Conservation (phyloP, 2,888 invertebrate genomes). For the Caenorhabditis wallacei region DNA sequence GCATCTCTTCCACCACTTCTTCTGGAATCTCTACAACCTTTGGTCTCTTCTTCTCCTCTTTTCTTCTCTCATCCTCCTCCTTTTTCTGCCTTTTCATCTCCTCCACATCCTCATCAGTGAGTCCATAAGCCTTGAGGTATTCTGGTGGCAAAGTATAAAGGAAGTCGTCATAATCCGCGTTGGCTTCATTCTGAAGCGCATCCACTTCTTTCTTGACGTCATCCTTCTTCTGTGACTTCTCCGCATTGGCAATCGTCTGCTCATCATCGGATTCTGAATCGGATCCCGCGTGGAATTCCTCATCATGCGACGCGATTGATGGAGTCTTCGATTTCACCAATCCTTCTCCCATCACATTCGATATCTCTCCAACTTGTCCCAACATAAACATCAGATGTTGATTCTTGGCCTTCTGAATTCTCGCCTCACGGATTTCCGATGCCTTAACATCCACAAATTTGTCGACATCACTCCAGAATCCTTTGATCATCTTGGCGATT, state of each 20-base stretch:
- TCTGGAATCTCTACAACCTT: constrained; percentile 84
- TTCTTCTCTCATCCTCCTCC: constrained; percentile 40
- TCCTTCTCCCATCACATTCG: constrained; percentile 77
- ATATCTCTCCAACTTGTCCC: constrained; percentile 96
- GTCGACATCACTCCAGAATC: constrained; percentile 97
- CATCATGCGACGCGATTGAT: constrained; percentile 60
- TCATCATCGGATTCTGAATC: constrained; percentile 75
- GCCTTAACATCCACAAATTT: constrained; percentile 87
- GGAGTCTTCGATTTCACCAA: constrained; percentile 71
- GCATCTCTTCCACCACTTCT: constrained; percentile 26
- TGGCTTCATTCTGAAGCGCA: constrained; percentile 92
- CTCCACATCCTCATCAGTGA: constrained; percentile 45
- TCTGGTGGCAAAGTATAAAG: constrained; percentile 73
- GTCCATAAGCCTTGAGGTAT: constrained; percentile 70
- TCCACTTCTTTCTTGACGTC: constrained; percentile 89
- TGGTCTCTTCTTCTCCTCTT: constrained; percentile 86
- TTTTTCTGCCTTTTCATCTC: constrained; percentile 55
- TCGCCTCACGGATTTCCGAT: constrained; percentile 91
- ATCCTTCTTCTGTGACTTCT: constrained; percentile 85
- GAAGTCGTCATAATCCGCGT: constrained; percentile 91
- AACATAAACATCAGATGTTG: constrained; percentile 98
- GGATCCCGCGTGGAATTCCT: constrained; percentile 49
- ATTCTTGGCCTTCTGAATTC: constrained; percentile 94
- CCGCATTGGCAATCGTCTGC: constrained; percentile 73
- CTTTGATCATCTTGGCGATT: constrained; percentile 94